phyloP scores from a whole-genome alignment of 2,113 vertebrate species.

The Mus pahari region DNA sequence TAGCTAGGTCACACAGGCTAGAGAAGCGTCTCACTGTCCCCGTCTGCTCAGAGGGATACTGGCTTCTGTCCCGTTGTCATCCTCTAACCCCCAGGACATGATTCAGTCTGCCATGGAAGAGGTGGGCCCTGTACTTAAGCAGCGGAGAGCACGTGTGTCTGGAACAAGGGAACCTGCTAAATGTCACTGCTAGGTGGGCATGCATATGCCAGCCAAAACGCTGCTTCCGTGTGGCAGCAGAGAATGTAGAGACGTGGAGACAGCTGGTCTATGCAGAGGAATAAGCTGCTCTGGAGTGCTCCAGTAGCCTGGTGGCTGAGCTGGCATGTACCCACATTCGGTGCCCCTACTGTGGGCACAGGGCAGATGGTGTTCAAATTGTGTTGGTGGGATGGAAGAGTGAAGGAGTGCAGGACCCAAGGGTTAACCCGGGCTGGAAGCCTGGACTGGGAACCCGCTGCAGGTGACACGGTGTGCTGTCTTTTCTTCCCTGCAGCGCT shows the following conservation, averaged over 20 bases:
- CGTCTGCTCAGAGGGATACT: rapidly evolving
- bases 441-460: too few species aligned
- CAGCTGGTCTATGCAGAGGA: background rate
- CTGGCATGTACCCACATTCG: background rate
- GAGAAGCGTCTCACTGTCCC: rapidly evolving
- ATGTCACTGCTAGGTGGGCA: background rate
- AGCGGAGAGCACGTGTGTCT: rapidly evolving
- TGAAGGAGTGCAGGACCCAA: too few species aligned
- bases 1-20: background rate
- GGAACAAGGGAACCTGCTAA: background rate
- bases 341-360: background rate
- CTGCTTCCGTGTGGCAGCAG: background rate
- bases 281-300: background rate
- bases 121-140: background rate
- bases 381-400: background rate
- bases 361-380: background rate
- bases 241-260: background rate
- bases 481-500: slow-evolving; percentile 33
- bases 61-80: background rate
- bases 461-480: background rate
- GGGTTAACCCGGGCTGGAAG: background rate
- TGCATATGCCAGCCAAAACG: background rate
- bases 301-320: background rate
- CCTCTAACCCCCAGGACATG: background rate
- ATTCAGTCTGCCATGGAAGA: background rate